phyloP scores from a whole-genome alignment of 2,797 vertebrate genomes.

The Lindbergichthys nudifrons region DNA sequence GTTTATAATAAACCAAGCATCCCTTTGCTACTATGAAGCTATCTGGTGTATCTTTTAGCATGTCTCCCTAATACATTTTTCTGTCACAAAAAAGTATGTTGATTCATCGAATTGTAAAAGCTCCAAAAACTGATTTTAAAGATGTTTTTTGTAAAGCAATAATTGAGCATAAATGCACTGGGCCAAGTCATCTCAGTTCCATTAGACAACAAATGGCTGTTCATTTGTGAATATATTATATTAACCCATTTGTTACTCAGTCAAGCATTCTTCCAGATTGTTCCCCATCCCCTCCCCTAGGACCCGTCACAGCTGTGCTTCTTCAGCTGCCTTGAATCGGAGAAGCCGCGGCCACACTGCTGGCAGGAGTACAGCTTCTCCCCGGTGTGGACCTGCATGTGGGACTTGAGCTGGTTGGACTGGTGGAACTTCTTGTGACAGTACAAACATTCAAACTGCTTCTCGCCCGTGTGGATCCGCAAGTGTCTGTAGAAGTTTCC shows the following conservation, averaged over 20 bases:
- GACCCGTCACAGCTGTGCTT: constrained; percentile 76
- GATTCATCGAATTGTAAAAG: neutral
- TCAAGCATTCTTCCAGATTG: too few species aligned
- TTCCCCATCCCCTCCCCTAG: neutral
- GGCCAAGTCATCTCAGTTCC: neutral
- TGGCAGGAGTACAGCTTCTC: constrained; percentile 81
- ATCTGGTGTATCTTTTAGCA: neutral
- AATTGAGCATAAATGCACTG: neutral
- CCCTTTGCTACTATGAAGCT: neutral
- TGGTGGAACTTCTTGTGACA: constrained; percentile 84
- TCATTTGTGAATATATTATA: neutral
- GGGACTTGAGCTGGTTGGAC: constrained; percentile 83
- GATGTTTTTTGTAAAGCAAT: neutral
- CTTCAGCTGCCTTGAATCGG: constrained; percentile 74
- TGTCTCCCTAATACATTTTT: too few species aligned
- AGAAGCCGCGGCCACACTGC: constrained; percentile 72
- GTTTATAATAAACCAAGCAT: constrained; percentile 1
- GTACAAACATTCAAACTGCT: constrained; percentile 78
- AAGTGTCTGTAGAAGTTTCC: constrained; percentile 83
- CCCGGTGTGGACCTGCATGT: constrained; percentile 85
- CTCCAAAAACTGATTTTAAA: neutral
- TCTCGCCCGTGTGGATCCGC: constrained; percentile 79
- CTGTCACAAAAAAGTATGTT: neutral
- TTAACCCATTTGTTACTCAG: neutral
- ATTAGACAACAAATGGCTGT: neutral